phyloP scores from a whole-genome alignment of 2,888 invertebrate genomes.

The Aspidapion aeneum region DNA sequence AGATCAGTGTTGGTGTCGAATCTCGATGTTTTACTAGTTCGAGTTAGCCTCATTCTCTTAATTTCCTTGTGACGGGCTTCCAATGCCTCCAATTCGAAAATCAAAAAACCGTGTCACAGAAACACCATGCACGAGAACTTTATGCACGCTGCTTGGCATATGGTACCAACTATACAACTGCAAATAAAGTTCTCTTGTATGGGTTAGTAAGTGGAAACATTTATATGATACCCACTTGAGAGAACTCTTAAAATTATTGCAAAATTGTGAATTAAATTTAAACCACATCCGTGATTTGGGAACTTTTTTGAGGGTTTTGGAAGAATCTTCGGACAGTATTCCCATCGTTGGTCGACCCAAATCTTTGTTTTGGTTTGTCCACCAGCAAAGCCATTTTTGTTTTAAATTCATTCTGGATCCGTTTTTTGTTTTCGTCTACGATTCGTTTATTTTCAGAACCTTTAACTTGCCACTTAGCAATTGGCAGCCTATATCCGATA shows the following conservation, averaged over 20 bases:
- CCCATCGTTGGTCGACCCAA: not conserved
- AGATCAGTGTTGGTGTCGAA: not conserved
- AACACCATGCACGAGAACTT: constrained; percentile 1
- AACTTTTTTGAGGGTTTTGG: not conserved
- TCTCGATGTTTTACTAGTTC: not conserved
- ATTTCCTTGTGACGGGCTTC: constrained; percentile 1
- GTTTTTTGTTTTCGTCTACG: not conserved
- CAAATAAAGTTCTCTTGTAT: not conserved
- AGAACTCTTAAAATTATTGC: not conserved
- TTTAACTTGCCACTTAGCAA: constrained; percentile 2
- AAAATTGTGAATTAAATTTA: not conserved
- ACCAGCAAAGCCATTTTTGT: not conserved
- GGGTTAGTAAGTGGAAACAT: not conserved
- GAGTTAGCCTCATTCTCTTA: not conserved
- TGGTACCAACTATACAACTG: not conserved
- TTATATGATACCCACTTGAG: not conserved
- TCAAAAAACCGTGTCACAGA: not conserved
- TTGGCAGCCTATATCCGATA: no score
- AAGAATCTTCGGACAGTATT: not conserved
- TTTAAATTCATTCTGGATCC: constrained; percentile 1
- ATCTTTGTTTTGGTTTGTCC: constrained; percentile 2
- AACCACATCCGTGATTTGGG: not conserved
- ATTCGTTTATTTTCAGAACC: not conserved
- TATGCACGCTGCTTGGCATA: not conserved
- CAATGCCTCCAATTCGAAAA: not conserved